Evolutionary conservation across 2,113 vertebrate species (phyloP).

Genomic region (Gallinago media): DNA sequence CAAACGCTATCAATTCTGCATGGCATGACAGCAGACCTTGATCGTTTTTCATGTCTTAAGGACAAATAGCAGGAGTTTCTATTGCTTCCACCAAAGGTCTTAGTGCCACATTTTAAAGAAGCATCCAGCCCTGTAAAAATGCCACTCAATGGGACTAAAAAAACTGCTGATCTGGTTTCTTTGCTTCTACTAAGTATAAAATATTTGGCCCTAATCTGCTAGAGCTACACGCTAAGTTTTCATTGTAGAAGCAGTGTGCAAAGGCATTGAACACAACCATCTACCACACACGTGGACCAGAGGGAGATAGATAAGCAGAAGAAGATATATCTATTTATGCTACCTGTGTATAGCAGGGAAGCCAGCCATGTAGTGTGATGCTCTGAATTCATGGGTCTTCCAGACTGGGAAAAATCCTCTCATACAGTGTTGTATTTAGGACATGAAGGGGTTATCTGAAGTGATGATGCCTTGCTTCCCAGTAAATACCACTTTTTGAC

Average conservation of each 20-base stretch:
- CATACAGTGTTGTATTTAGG: neutral
- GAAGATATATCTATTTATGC: neutral
- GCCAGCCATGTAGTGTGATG: neutral
- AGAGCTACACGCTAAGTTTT: neutral
- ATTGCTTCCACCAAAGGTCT: neutral
- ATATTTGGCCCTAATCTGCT: neutral
- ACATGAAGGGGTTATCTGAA: neutral
- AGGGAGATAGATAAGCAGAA: accelerated
- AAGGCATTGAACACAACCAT: neutral
- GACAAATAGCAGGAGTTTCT: neutral
- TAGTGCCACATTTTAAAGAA: neutral
- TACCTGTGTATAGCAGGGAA: neutral
- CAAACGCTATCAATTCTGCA: neutral
- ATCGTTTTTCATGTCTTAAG: neutral
- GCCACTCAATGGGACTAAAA: neutral
- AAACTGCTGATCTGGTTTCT: neutral
- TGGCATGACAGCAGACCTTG: neutral
- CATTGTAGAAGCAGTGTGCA: neutral
- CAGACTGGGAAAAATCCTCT: neutral
- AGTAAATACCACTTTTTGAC: neutral
- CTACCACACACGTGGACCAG: accelerated
- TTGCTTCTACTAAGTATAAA: neutral
- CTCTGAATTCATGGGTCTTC: neutral
- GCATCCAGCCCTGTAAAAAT: neutral
- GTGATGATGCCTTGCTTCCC: accelerated